Evolutionary conservation across 1,140 invertebrate genomes (phyloP).

Genomic region (Homalodisca vitripennis): DNA sequence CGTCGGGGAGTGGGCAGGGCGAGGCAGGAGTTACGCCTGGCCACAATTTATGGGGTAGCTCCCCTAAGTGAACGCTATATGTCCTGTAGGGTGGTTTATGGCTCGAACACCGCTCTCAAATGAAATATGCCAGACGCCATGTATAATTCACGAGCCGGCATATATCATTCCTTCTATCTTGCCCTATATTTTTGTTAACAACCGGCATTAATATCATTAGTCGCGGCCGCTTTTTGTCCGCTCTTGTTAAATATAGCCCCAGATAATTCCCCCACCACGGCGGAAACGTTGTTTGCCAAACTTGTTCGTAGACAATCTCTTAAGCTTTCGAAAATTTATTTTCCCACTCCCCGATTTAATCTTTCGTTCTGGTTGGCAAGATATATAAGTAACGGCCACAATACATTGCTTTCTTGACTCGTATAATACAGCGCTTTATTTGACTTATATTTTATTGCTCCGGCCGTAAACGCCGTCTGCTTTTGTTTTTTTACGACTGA

Average conservation of each 20-base stretch:
- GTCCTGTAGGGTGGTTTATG: conserved; percentile 29
- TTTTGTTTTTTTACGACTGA: too few relatives aligned
- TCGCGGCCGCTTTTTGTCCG: too few relatives aligned
- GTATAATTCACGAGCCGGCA: conserved; percentile 27
- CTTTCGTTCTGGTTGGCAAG: neutral
- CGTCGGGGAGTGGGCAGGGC: neutral
- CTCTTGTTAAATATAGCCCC: conserved; percentile 3
- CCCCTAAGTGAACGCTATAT: conserved; percentile 26
- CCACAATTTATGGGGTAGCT: conserved; percentile 25
- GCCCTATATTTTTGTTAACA: conserved; percentile 29
- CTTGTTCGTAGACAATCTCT: conserved; percentile 19
- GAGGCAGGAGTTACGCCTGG: too few relatives aligned
- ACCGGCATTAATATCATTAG: conserved; percentile 7
- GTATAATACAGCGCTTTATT: conserved; percentile 21
- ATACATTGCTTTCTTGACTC: neutral
- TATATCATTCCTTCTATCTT: conserved; percentile 29
- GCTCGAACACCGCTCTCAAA: conserved; percentile 16
- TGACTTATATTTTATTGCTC: neutral
- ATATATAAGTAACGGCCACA: neutral
- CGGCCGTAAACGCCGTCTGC: neutral
- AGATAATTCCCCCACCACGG: conserved; percentile 19
- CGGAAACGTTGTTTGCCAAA: conserved; percentile 2
- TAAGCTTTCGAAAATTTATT: conserved; percentile 11
- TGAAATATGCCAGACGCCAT: conserved; percentile 32
- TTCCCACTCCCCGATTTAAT: conserved; percentile 17